Conservation (phyloP, 2,888 invertebrate genomes). For the Pachydiplax longipennis region DNA sequence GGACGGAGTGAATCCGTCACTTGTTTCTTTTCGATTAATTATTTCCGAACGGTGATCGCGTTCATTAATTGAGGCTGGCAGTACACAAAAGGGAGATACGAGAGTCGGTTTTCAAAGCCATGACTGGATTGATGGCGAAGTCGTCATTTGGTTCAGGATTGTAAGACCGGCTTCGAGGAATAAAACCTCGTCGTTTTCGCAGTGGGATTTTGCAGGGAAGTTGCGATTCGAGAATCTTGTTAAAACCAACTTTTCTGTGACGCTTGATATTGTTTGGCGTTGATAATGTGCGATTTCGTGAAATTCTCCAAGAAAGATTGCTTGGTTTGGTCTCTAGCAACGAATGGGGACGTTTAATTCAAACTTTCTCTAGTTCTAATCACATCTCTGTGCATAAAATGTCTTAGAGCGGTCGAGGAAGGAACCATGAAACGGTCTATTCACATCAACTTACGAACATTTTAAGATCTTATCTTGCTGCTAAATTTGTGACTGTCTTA, state of each 20-base stretch:
- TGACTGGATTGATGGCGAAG: not conserved
- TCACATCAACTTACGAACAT: too few relatives aligned
- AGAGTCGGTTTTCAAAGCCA: not conserved
- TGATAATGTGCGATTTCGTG: too few relatives aligned
- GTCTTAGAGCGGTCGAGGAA: too few relatives aligned
- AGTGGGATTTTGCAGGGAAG: not conserved
- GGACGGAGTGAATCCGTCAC: not conserved
- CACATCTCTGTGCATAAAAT: too few relatives aligned
- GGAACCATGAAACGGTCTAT: too few relatives aligned
- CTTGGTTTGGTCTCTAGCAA: too few relatives aligned
- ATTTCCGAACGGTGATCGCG: constrained; percentile 7
- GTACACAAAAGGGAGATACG: not conserved
- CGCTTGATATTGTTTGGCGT: too few relatives aligned
- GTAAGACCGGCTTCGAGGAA: not conserved
- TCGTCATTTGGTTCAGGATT: not conserved
- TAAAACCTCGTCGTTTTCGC: not conserved
- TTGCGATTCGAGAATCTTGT: not conserved
- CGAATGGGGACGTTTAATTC: too few relatives aligned
- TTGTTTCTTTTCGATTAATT: constrained; percentile 23
- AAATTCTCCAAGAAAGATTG: too few relatives aligned
- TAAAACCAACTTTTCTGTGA: not conserved
- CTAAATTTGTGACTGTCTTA: too few relatives aligned
- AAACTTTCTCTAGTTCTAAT: too few relatives aligned
- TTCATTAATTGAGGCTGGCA: not conserved
- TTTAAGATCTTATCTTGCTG: too few relatives aligned